Conservation (phyloP, 2,888 invertebrate species). For the Lycocerus yunnanus region DNA sequence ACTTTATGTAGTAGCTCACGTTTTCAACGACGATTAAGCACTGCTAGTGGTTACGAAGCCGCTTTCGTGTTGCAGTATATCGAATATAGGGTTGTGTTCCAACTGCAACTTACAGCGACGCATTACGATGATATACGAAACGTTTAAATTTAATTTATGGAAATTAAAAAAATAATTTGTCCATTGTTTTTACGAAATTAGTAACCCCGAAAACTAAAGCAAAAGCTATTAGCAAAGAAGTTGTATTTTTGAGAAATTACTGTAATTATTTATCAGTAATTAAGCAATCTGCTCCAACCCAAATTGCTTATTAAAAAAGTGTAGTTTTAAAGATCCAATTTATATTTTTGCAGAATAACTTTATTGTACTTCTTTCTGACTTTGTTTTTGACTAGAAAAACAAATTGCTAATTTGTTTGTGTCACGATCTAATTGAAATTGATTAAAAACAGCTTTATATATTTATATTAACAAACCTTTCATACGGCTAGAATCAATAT, state of each 20-base stretch:
- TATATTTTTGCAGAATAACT: background rate
- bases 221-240: background rate
- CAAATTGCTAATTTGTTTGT: slow-evolving; percentile 19
- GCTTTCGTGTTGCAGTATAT: slow-evolving; percentile 27
- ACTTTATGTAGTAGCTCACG: background rate
- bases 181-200: background rate
- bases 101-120: slow-evolving; percentile 23
- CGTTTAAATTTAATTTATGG: slow-evolving; percentile 14
- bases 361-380: slow-evolving; percentile 1
- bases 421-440: slow-evolving; percentile 20
- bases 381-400: slow-evolving; percentile 12
- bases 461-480: background rate
- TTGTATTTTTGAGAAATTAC: background rate
- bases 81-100: slow-evolving; percentile 26
- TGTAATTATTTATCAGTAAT: background rate
- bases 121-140: slow-evolving; percentile 22
- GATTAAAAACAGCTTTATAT: slow-evolving; percentile 8
- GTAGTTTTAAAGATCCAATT: background rate
- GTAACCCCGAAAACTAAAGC: background rate
- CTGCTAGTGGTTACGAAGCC: slow-evolving; percentile 18
- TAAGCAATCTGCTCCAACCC: background rate
- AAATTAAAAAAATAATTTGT: background rate
- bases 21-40: slow-evolving; percentile 16
- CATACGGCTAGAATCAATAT: background rate
- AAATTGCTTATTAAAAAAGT: background rate